Conservation (phyloP, 2,888 invertebrate genomes). For the Rhaphigaster nebulosa region DNA sequence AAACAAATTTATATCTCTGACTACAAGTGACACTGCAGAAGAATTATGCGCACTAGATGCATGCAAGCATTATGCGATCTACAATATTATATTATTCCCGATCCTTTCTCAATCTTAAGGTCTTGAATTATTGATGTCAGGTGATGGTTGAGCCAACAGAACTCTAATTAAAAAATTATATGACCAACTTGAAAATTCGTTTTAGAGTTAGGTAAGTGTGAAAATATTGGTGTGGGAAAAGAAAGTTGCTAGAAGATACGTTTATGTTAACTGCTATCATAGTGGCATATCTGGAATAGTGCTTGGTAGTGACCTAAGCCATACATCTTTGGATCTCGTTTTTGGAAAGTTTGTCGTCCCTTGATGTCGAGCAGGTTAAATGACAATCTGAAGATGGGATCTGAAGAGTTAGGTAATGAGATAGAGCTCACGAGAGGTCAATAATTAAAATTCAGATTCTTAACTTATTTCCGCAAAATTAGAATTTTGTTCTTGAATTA, state of each 20-base stretch:
- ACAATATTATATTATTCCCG: no score
- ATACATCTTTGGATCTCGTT: not conserved
- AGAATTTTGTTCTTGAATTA: not conserved
- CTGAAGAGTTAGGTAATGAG: not conserved
- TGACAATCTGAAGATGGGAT: not conserved
- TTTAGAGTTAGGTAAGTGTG: no score
- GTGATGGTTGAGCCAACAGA: not conserved
- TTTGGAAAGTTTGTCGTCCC: not conserved
- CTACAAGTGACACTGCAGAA: no score
- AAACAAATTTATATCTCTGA: no score
- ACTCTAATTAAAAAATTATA: not conserved
- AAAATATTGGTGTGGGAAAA: no score
- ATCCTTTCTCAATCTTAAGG: not conserved
- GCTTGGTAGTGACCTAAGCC: not conserved
- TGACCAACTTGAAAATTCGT: no score
- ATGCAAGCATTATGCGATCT: no score
- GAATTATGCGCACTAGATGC: no score
- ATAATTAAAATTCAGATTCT: slow-evolving; percentile 24
- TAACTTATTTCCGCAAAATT: not conserved
- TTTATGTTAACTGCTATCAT: not conserved
- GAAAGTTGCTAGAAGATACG: no score
- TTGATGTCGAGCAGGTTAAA: not conserved
- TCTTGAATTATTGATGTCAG: not conserved
- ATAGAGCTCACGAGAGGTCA: not conserved
- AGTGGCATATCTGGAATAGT: not conserved